Evolutionary conservation across 2,797 vertebrate species (phyloP), one percentile per base, ranked within the genome.

Genomic region (Cichlasoma orientale): DNA sequence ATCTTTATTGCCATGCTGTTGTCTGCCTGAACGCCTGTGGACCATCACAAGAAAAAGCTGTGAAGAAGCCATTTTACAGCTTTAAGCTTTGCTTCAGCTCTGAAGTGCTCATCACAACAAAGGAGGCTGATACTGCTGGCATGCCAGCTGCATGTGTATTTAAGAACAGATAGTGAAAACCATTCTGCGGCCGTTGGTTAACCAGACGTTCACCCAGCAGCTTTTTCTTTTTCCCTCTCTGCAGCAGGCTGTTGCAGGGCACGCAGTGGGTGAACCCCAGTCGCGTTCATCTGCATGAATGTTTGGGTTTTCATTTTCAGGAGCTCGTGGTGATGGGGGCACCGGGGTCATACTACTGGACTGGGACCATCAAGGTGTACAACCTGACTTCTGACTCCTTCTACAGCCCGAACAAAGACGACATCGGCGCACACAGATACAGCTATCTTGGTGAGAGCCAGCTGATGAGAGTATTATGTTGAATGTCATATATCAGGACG

Each of bases 251-350:
- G 6, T 21, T 41, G 19, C 53, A n/a, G 59, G 18, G 47, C 23
- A 79, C 71, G 79, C 7, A 54, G 57, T 70, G 73, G 58, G 52
- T 54, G 27, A 72, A 55, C 58, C 29, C 21, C 38, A 36, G 8
- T 27, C 5, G 25, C 21, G 77, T 31, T 72, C 56, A 25, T 83
- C 25, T 87, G 23, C 77, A 54, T 82, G 41, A 85, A 69, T 72
- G 44, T 56, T 27, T 29, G 7, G 19, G 3, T 29, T 75, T 53
- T 83, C 7, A 31, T 79, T 85, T 83, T 21, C 84, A 99, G 98
- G 98, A 99, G 85, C 94, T 99, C 92, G 97, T 99, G 81, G 96
- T 99, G 80, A 98, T 99, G 98, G 98, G 98, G 0, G 98, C 98
- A 1, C 98, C 98, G 0, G 98, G 98, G 33, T 99, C 98, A 0